Conservation (phyloP, 2,113 vertebrate species). For the Proterorhinus semilunaris region DNA sequence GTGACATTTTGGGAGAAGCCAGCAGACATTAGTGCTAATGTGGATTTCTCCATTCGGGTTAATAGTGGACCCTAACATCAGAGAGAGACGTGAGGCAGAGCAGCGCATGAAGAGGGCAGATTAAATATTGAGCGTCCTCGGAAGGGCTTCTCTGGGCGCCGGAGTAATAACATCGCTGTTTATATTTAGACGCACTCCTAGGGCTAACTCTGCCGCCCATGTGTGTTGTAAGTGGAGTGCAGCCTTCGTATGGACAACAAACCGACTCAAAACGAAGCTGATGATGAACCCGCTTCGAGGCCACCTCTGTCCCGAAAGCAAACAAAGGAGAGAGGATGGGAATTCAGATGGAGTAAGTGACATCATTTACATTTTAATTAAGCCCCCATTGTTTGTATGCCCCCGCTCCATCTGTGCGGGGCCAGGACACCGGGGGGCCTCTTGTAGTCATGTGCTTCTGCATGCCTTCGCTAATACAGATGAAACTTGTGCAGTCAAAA, state of each 20-base stretch:
- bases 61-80: conserved; percentile 49
- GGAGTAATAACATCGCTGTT: conserved; percentile 45
- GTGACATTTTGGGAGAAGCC: conserved; percentile 57
- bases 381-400: conserved; percentile 52
- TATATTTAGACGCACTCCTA: conserved; percentile 65
- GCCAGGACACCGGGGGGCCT: conserved; percentile 49
- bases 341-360: conserved; percentile 35
- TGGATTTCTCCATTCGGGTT: conserved; percentile 49
- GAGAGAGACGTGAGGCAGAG: conserved; percentile 18
- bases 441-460: conserved; percentile 40
- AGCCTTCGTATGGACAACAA: neutral
- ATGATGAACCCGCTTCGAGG: conserved; percentile 16
- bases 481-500: neutral
- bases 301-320: conserved; percentile 41
- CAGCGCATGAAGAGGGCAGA: conserved; percentile 24
- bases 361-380: conserved; percentile 77
- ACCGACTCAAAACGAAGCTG: neutral
- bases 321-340: conserved; percentile 42
- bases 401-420: conserved; percentile 26
- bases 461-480: conserved; percentile 38
- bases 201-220: conserved; percentile 12
- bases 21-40: conserved; percentile 42
- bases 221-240: neutral
- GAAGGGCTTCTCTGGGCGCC: conserved; percentile 34
- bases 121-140: conserved; percentile 72